These are phyloP conservation scores for Catharus fuscescens DNA, from an alignment of 2,113 vertebrate species.

Conservation along the genomic window DNA sequence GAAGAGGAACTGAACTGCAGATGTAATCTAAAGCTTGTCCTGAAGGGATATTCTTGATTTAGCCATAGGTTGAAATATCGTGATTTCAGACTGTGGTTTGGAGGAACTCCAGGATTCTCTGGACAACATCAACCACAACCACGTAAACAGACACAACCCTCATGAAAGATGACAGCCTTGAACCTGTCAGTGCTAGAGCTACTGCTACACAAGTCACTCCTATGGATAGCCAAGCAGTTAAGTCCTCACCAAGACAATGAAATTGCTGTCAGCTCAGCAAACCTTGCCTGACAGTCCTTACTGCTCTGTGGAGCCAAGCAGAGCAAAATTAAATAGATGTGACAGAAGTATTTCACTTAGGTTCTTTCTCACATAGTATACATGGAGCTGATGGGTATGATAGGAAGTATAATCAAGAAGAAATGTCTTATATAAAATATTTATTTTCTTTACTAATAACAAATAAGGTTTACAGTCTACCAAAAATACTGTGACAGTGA, in stretches of 20 bases:
- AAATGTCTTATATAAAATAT: accelerated
- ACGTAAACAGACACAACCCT: background rate
- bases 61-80: background rate
- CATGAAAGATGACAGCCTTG: background rate
- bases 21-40: background rate
- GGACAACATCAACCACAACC: background rate
- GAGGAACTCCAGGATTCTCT: background rate
- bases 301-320: background rate
- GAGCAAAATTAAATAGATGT: background rate
- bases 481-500: background rate
- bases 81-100: background rate
- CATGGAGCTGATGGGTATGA: background rate
- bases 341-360: background rate
- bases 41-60: background rate
- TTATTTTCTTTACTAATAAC: background rate
- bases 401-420: background rate
- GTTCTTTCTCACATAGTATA: background rate
- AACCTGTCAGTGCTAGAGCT: background rate
- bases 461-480: background rate
- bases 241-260: background rate
- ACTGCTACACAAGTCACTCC: background rate
- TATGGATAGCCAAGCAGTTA: background rate
- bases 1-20: background rate
- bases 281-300: background rate
- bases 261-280: background rate